phyloP scores from a whole-genome alignment of 2,797 vertebrate species.

The Leuciscus waleckii region DNA sequence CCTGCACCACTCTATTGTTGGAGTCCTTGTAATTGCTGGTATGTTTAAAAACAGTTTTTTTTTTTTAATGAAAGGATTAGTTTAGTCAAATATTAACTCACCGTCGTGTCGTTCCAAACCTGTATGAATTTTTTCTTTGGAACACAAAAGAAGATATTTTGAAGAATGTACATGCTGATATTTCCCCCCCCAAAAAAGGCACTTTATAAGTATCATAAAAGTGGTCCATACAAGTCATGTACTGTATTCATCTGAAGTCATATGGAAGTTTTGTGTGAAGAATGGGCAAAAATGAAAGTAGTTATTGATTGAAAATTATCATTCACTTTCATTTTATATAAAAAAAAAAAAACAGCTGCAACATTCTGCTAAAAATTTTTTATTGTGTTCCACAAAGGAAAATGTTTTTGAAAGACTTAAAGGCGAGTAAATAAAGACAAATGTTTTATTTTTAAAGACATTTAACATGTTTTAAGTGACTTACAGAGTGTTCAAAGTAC shows the following conservation, averaged over 20 bases:
- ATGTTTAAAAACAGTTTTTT: neutral
- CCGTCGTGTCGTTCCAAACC: neutral
- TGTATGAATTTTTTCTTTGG: neutral
- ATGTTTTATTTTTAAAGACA: neutral
- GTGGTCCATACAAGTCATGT: neutral
- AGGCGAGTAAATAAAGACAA: neutral
- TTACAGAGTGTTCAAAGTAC: conserved; percentile 10
- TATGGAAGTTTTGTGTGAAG: neutral
- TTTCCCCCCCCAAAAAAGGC: neutral
- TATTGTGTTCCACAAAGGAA: neutral
- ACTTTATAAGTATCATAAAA: neutral
- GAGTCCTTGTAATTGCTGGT: neutral
- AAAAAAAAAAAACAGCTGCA: neutral
- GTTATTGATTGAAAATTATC: neutral
- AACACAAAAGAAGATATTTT: neutral
- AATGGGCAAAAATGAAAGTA: neutral
- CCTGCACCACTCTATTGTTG: neutral
- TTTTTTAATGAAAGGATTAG: neutral
- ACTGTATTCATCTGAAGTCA: neutral
- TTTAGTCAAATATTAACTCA: neutral
- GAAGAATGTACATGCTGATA: neutral
- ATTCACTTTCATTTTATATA: neutral
- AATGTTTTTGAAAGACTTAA: neutral
- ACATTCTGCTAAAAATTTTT: neutral
- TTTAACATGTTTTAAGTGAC: conserved; percentile 26